Percentiles rank a stretch among this genome's conserved stretches.
Evolutionary conservation across 2,797 vertebrate genomes (phyloP).

Genomic region (Oryzias sinensis): DNA sequence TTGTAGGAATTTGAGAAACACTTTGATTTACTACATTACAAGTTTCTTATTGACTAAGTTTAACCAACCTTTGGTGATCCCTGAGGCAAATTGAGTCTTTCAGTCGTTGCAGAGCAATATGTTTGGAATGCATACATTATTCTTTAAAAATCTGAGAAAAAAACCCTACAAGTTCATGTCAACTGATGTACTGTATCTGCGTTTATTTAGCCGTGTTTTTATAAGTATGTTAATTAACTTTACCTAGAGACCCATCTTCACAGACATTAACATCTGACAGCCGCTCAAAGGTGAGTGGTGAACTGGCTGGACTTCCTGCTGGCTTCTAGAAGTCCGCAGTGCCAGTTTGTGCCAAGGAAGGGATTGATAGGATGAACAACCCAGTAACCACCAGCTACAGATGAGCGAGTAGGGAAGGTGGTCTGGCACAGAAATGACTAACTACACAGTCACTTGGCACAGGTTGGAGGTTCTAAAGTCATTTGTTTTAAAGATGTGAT

Average conservation of each 20-base stretch:
- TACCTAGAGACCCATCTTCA: neutral
- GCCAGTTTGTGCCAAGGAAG: slow-evolving; percentile 39
- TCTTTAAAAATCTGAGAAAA: too few species aligned
- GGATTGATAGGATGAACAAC: slow-evolving; percentile 49
- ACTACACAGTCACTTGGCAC: slow-evolving; percentile 35
- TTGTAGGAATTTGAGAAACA: too few species aligned
- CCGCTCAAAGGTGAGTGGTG: slow-evolving; percentile 3
- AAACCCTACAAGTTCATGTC: too few species aligned
- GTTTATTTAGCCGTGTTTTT: too few species aligned
- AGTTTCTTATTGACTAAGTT: too few species aligned
- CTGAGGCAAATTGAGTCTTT: too few species aligned
- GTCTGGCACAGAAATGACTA: neutral
- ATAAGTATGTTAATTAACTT: too few species aligned
- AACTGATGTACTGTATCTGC: neutral
- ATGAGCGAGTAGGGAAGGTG: slow-evolving; percentile 28
- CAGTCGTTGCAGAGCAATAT: too few species aligned
- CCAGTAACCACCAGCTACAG: slow-evolving; percentile 48
- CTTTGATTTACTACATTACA: too few species aligned
- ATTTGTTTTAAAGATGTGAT: slow-evolving; percentile 74
- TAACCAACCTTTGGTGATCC: too few species aligned
- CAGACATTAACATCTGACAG: slow-evolving; percentile 6
- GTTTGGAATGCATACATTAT: too few species aligned
- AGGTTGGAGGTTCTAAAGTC: slow-evolving; percentile 66
- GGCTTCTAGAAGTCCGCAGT: slow-evolving; percentile 26
- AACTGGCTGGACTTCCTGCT: slow-evolving; percentile 22